Evolutionary conservation across 2,113 vertebrate genomes (phyloP).

Genomic region (Poicephalus gulielmi): DNA sequence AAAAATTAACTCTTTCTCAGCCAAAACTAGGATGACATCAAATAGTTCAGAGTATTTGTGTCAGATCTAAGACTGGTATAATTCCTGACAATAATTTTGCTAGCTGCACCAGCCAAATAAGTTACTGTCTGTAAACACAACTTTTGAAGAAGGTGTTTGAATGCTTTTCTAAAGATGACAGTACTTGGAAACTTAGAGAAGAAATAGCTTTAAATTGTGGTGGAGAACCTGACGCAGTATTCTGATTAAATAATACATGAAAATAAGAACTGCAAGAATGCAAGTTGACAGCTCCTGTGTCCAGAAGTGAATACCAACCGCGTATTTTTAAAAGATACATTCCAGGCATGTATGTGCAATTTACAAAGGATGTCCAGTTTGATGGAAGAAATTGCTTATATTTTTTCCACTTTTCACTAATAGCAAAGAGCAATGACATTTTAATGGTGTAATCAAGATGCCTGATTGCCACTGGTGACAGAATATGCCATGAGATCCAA

Average conservation of each 20-base stretch:
- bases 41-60: neutral
- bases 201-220: slow-evolving; percentile 18
- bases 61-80: neutral
- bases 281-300: neutral
- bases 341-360: neutral
- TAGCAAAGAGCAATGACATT: neutral
- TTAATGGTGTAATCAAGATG: slow-evolving; percentile 17
- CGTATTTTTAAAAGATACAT: neutral
- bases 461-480: neutral
- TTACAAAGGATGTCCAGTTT: neutral
- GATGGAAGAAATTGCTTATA: slow-evolving; percentile 1
- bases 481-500: neutral
- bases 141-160: slow-evolving; percentile 35
- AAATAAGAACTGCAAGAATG: neutral
- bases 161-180: neutral
- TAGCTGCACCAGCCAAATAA: slow-evolving; percentile 7
- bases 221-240: neutral
- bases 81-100: slow-evolving; percentile 16
- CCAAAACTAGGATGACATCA: neutral
- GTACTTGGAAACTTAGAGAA: slow-evolving; percentile 21
- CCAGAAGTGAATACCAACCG: neutral
- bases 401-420: neutral
- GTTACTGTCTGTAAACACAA: slow-evolving; percentile 13
- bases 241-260: neutral
- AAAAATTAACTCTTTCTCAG: neutral